Conservation (phyloP, 2,888 invertebrate genomes). For the Epinotia nisella region DNA sequence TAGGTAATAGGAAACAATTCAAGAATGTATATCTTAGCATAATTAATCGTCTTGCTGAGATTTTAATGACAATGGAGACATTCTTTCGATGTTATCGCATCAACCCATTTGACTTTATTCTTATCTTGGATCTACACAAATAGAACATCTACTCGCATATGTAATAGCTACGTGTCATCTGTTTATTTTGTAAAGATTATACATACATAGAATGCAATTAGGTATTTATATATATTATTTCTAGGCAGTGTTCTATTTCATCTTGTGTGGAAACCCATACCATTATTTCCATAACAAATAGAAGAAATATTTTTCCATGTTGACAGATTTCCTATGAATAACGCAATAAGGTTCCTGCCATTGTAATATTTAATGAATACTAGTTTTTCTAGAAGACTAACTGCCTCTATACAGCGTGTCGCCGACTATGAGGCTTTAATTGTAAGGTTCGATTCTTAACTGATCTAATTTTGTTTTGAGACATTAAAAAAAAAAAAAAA, state of each 20-base stretch:
- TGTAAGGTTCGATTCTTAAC: too few relatives aligned
- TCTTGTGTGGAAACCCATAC: background rate
- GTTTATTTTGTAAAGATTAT: conserved; percentile 3
- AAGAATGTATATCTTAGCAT: background rate
- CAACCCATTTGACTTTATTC: conserved; percentile 12
- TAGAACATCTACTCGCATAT: background rate
- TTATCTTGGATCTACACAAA: conserved; percentile 25
- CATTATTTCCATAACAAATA: background rate
- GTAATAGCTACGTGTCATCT: background rate
- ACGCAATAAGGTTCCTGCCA: background rate
- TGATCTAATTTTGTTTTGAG: too few relatives aligned
- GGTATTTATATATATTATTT: background rate
- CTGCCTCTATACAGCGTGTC: too few relatives aligned
- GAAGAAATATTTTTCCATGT: background rate
- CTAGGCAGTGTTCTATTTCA: background rate
- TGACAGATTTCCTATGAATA: background rate
- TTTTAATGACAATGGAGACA: conserved; percentile 19
- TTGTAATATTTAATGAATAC: background rate
- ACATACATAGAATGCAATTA: background rate
- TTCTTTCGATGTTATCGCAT: conserved; percentile 15
- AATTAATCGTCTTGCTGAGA: conserved; percentile 11
- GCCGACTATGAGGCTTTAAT: too few relatives aligned
- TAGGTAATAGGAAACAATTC: too few relatives aligned
- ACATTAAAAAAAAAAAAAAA: too few relatives aligned
- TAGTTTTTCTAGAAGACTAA: too few relatives aligned